A percentile compares a stretch with the other conserved stretches of the same genome.
These are phyloP conservation scores for Drosophila neonasuta DNA, from an alignment of 2,888 invertebrate genomes.

Conservation along the genomic window DNA sequence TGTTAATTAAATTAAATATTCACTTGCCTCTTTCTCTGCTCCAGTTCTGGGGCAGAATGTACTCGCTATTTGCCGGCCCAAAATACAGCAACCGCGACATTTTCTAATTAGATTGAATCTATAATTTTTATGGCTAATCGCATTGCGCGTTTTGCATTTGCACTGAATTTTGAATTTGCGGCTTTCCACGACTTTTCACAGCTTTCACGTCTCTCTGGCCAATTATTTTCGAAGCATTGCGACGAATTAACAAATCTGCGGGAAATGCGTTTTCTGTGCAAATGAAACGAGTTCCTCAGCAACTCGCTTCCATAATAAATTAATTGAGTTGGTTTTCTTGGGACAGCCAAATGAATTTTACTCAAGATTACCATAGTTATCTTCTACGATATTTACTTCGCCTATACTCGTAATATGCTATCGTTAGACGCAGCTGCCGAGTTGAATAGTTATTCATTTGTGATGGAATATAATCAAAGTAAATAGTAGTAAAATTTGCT, in stretches of 20 bases:
- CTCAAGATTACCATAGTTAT: not conserved
- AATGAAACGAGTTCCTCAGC: constrained; percentile 53
- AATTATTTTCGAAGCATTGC: constrained; percentile 20
- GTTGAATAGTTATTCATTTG: not conserved
- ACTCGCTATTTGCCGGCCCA: constrained; percentile 26
- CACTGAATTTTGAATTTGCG: constrained; percentile 69
- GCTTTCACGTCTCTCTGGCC: constrained; percentile 28
- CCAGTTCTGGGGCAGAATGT: constrained; percentile 13
- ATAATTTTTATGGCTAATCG: constrained; percentile 81
- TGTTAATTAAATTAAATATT: constrained; percentile 82
- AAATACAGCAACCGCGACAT: constrained; percentile 52
- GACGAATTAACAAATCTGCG: constrained; percentile 31
- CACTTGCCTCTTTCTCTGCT: constrained; percentile 51
- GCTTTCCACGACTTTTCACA: constrained; percentile 43
- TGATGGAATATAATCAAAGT: not conserved
- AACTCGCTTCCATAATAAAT: constrained; percentile 29
- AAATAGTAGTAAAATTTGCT: not conserved
- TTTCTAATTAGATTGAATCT: constrained; percentile 81
- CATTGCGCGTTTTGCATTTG: constrained; percentile 38
- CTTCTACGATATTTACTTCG: not conserved
- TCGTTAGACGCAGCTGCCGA: constrained; percentile 1
- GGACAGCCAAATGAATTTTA: not conserved
- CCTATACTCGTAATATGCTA: not conserved
- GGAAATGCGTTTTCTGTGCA: constrained; percentile 60
- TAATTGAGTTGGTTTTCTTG: constrained; percentile 21